These are phyloP conservation scores for Aurelia sp. DNA, from an alignment of 30 jellyfish, hydroid and myxozoan species.

Conservation along the genomic window DNA sequence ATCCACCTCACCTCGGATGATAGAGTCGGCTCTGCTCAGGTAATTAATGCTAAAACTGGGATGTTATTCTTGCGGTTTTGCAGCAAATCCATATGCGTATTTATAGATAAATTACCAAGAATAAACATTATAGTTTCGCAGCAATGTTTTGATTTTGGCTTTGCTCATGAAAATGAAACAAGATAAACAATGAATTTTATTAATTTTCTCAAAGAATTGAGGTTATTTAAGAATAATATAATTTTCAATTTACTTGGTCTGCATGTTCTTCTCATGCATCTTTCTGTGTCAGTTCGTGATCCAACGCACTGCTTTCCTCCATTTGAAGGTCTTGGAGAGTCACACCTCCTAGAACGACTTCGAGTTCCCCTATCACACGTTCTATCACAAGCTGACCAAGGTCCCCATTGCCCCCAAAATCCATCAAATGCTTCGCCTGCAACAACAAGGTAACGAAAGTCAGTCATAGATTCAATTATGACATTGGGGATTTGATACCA, in stretches of 20 bases:
- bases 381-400: slow-evolving; percentile 38
- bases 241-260: background rate
- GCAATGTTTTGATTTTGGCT: too few species aligned
- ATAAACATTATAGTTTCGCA: too few species aligned
- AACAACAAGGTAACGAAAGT: background rate
- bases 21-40: too few species aligned
- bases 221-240: background rate
- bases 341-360: slow-evolving; percentile 30
- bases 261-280: slow-evolving; percentile 30
- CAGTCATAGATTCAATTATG: background rate
- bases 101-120: too few species aligned
- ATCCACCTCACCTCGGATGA: too few species aligned
- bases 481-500: too few species aligned
- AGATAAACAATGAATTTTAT: too few species aligned
- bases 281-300: slow-evolving; percentile 13
- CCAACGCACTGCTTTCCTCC: slow-evolving; percentile 56
- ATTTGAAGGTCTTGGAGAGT: slow-evolving; percentile 35
- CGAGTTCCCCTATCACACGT: slow-evolving; percentile 48
- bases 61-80: too few species aligned
- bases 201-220: background rate
- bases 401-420: slow-evolving; percentile 47
- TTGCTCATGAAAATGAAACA: too few species aligned
- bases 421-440: slow-evolving; percentile 38
- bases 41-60: too few species aligned
- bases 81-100: too few species aligned